Evolutionary conservation across 2,113 vertebrate species (phyloP).

Genomic region (Ranitomeya imitator): DNA sequence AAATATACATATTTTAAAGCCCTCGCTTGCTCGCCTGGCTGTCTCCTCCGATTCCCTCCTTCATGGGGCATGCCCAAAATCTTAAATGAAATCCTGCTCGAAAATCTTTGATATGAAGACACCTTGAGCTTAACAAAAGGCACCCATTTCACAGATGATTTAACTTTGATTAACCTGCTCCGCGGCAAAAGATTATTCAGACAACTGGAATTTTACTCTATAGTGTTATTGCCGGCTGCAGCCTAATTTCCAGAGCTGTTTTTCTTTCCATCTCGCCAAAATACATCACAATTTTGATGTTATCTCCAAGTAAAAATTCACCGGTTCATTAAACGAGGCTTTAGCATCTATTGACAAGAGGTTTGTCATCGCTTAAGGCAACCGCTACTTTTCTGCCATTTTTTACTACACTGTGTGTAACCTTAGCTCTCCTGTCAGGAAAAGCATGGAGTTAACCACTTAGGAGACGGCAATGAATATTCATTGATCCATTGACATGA

Average conservation of each 20-base stretch:
- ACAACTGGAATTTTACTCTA: slow-evolving; percentile 74
- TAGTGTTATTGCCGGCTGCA: slow-evolving; percentile 70
- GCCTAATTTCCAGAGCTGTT: slow-evolving; percentile 70
- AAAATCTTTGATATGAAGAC: slow-evolving; percentile 68
- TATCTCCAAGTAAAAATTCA: slow-evolving; percentile 73
- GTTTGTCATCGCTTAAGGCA: slow-evolving; percentile 71
- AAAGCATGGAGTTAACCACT: slow-evolving; percentile 70
- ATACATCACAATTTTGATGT: slow-evolving; percentile 77
- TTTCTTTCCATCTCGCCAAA: slow-evolving; percentile 75
- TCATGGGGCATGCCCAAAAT: slow-evolving; percentile 60
- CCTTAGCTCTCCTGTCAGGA: slow-evolving; percentile 69
- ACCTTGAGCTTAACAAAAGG: slow-evolving; percentile 76
- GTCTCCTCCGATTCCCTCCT: not conserved
- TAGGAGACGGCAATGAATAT: slow-evolving; percentile 71
- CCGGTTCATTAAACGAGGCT: slow-evolving; percentile 73
- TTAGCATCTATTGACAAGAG: slow-evolving; percentile 71
- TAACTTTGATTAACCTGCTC: slow-evolving; percentile 79
- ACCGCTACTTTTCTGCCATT: slow-evolving; percentile 69
- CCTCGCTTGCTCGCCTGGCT: slow-evolving; percentile 1
- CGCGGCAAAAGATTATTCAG: slow-evolving; percentile 73
- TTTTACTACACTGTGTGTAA: slow-evolving; percentile 70
- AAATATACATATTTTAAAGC: slow-evolving; percentile 47
- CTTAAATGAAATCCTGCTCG: slow-evolving; percentile 63
- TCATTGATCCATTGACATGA: slow-evolving; percentile 71
- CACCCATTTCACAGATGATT: slow-evolving; percentile 82